phyloP scores from a whole-genome alignment of 2,888 invertebrate genomes.

The Heteropelma amictum region DNA sequence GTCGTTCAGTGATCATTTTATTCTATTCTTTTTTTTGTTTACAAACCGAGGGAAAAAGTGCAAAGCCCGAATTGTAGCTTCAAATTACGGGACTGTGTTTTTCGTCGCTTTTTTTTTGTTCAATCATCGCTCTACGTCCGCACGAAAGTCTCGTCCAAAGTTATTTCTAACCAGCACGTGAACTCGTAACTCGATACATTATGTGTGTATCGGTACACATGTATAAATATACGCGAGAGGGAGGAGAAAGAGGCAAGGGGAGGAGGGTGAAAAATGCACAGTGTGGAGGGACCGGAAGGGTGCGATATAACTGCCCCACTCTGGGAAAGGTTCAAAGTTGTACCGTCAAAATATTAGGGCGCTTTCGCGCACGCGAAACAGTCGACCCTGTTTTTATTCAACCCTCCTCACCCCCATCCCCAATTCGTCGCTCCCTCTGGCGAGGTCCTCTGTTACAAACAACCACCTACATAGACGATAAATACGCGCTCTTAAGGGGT shows the following conservation, averaged over 20 bases:
- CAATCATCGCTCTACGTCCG: constrained; percentile 11
- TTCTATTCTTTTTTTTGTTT: background rate
- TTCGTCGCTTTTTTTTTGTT: constrained; percentile 1
- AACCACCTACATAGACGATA: background rate
- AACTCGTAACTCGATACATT: constrained; percentile 52
- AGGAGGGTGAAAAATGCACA: constrained; percentile 32
- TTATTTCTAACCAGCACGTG: constrained; percentile 51
- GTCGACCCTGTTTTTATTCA: constrained; percentile 48
- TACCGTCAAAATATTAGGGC: constrained; percentile 58
- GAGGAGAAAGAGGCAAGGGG: background rate
- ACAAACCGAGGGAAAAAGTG: background rate
- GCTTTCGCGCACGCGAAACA: constrained; percentile 39
- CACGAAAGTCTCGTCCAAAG: constrained; percentile 25
- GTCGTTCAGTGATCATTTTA: background rate
- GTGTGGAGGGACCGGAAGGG: constrained; percentile 1
- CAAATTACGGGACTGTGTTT: background rate
- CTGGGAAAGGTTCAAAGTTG: constrained; percentile 45
- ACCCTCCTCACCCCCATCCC: too few relatives aligned
- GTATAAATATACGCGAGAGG: background rate
- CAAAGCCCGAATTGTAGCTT: constrained; percentile 25
- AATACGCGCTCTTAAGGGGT: too few relatives aligned
- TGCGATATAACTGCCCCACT: constrained; percentile 25
- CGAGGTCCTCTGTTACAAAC: constrained; percentile 45
- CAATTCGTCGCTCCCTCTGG: constrained; percentile 28
- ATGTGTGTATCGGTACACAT: background rate